A percentile compares a stretch with the other conserved stretches of the same genome.
Conservation (phyloP, 1,140 invertebrate species). For the Neodiprion virginianus region DNA sequence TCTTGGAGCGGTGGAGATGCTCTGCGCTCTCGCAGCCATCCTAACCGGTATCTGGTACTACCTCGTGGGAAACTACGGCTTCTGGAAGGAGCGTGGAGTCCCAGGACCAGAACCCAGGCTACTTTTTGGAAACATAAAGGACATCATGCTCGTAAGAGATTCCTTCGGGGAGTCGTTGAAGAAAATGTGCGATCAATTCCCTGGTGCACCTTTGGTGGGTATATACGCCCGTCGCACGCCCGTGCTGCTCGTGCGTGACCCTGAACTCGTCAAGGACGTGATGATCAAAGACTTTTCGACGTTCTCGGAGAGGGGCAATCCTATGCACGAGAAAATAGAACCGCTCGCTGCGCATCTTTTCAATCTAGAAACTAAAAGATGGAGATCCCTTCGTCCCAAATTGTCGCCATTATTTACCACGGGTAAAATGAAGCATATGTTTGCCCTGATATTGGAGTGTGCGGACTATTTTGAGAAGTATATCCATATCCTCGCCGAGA, state of each 20-base stretch:
- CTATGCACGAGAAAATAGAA: conserved; percentile 43
- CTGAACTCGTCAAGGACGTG: conserved; percentile 57
- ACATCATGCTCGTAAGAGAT: conserved; percentile 28
- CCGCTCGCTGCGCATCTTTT: conserved; percentile 51
- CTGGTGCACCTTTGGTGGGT: conserved; percentile 54
- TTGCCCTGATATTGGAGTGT: conserved; percentile 51
- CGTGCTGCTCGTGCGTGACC: conserved; percentile 53
- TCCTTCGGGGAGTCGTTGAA: conserved; percentile 24
- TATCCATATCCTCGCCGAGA: conserved; percentile 43
- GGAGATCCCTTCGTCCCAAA: conserved; percentile 61
- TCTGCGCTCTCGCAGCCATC: conserved; percentile 19
- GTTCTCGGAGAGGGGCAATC: conserved; percentile 54
- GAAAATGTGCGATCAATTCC: conserved; percentile 39
- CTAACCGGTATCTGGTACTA: conserved; percentile 35
- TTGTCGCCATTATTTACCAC: conserved; percentile 61
- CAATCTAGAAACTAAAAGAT: conserved; percentile 49
- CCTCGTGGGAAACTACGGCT: conserved; percentile 31
- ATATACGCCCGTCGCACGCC: conserved; percentile 52
- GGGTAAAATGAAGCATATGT: conserved; percentile 62
- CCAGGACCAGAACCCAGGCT: conserved; percentile 39
- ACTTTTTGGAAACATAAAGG: conserved; percentile 47
- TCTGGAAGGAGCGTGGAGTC: conserved; percentile 49
- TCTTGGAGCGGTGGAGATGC: conserved; percentile 25
- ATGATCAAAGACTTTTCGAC: conserved; percentile 61
- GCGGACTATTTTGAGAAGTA: conserved; percentile 55